Evolutionary conservation across 2,888 invertebrate genomes (phyloP).

Genomic region (Drosophila sordidapex): DNA sequence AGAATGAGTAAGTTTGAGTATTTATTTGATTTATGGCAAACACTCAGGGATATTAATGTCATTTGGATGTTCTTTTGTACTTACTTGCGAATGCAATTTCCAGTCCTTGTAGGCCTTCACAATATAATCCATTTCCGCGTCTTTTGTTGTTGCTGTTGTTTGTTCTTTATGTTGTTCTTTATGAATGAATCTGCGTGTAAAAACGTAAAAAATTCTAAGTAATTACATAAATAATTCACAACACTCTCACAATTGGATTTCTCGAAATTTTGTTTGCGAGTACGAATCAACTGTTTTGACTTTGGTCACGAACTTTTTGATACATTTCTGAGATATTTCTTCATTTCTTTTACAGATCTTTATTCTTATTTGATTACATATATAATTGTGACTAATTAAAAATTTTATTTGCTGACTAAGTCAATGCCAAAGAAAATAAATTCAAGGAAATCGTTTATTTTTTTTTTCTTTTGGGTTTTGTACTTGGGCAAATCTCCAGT

Average conservation of each 20-base stretch:
- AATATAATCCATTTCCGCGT: slow-evolving; percentile 83
- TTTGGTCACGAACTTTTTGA: slow-evolving; percentile 37
- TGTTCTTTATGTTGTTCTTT: slow-evolving; percentile 27
- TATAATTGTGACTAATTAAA: slow-evolving; percentile 5
- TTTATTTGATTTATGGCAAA: slow-evolving; percentile 11
- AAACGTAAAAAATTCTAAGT: slow-evolving; percentile 52
- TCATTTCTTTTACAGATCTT: background rate
- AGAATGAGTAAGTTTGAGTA: background rate
- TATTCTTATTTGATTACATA: background rate
- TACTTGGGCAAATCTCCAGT: slow-evolving; percentile 78
- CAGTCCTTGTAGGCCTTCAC: slow-evolving; percentile 85
- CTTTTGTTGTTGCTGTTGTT: slow-evolving; percentile 33
- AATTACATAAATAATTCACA: slow-evolving; percentile 23
- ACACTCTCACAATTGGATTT: slow-evolving; percentile 42
- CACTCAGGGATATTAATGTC: background rate
- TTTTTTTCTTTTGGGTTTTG: slow-evolving; percentile 29
- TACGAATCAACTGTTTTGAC: slow-evolving; percentile 41
- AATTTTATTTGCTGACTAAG: slow-evolving; percentile 14
- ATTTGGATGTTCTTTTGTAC: slow-evolving; percentile 32
- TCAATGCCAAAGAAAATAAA: slow-evolving; percentile 49
- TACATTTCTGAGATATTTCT: slow-evolving; percentile 9
- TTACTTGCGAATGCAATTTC: slow-evolving; percentile 84
- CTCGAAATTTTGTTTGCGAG: slow-evolving; percentile 2
- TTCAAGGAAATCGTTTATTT: slow-evolving; percentile 35
- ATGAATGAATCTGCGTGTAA: slow-evolving; percentile 50